Evolutionary conservation across 1,140 invertebrate species (phyloP).

Genomic region (Drosophila auraria): DNA sequence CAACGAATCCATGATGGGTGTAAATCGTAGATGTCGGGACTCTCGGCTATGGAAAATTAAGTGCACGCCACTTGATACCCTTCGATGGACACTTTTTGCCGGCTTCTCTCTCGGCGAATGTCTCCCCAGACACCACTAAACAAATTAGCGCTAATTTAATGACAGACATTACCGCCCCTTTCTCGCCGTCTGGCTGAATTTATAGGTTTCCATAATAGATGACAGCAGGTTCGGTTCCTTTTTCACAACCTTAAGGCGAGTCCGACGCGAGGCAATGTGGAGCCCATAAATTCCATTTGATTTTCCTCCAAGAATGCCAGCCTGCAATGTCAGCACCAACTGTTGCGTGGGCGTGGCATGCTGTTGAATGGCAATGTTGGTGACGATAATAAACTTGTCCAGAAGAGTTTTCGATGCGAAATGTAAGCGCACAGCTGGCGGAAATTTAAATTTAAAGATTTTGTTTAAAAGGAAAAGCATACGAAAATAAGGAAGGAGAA

Average conservation of each 20-base stretch:
- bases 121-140: conserved; percentile 82
- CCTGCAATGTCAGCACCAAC: conserved; percentile 72
- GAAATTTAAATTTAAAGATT: conserved; percentile 31
- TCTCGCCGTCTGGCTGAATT: conserved; percentile 54
- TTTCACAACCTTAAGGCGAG: conserved; percentile 18
- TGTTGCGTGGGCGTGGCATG: conserved; percentile 71
- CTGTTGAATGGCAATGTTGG: conserved; percentile 46
- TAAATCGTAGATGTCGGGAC: conserved; percentile 39
- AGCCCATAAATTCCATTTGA: conserved; percentile 77
- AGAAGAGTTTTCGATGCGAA: conserved; percentile 13
- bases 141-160: conserved; percentile 84
- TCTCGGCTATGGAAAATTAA: conserved; percentile 10
- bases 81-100: conserved; percentile 56
- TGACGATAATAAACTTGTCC: conserved; percentile 50
- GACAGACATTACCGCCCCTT: conserved; percentile 69
- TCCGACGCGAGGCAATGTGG: conserved; percentile 27
- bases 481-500: no score
- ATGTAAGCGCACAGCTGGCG: conserved; percentile 16
- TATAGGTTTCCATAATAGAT: conserved; percentile 60
- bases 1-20: not conserved
- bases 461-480: not conserved
- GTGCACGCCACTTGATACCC: conserved; percentile 33
- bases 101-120: conserved; percentile 41
- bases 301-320: conserved; percentile 49
- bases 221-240: conserved; percentile 43